Conservation (phyloP, 2,113 vertebrate genomes). For the Illadopsis cleaveri region DNA sequence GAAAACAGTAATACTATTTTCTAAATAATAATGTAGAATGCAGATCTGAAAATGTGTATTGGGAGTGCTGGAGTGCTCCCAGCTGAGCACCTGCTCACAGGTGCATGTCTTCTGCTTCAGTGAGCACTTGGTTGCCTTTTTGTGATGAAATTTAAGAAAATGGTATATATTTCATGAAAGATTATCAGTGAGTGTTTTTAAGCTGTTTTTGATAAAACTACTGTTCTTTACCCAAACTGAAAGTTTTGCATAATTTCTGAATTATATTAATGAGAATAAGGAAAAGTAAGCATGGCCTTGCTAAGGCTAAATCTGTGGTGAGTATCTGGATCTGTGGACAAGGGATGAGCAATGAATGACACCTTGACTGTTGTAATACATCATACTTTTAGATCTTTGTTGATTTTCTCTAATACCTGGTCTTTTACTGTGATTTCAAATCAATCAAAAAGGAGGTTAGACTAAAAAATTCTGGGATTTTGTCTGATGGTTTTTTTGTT, state of each 20-base stretch:
- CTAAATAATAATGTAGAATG: not conserved
- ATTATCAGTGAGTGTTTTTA: not conserved
- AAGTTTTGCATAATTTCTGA: not conserved
- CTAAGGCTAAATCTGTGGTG: not conserved
- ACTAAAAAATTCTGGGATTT: not conserved
- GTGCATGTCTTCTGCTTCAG: not conserved
- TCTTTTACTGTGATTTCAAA: not conserved
- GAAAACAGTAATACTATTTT: not conserved
- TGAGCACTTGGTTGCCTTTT: not conserved
- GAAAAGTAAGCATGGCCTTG: not conserved
- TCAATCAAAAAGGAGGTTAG: not conserved
- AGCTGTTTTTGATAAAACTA: not conserved
- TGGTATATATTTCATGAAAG: not conserved
- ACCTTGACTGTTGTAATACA: not conserved
- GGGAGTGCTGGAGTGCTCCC: not conserved
- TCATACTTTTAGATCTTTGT: not conserved
- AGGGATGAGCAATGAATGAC: not conserved
- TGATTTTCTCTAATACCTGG: not conserved
- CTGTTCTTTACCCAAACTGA: not conserved
- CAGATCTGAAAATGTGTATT: not conserved
- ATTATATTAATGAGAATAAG: not conserved
- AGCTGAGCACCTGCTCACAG: not conserved
- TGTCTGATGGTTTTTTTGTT: not conserved
- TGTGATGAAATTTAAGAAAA: not conserved
- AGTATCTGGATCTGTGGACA: not conserved